Percentiles rank a stretch among this genome's conserved stretches.
Conservation (phyloP, 2,888 invertebrate genomes). For the Drosophila mulleri region DNA sequence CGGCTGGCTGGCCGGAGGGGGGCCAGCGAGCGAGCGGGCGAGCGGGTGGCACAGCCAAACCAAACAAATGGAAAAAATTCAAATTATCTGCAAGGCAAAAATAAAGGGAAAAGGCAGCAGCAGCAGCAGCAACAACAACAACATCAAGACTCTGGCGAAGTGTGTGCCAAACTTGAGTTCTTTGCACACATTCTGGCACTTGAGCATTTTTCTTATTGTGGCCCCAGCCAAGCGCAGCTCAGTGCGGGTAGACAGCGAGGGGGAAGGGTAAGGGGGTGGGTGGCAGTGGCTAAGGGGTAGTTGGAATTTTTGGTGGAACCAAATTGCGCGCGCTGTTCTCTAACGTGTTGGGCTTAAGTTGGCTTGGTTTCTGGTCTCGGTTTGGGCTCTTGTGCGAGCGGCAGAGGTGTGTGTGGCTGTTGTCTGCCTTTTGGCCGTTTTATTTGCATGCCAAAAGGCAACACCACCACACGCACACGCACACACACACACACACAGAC, state of each 20-base stretch:
- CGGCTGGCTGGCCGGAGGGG: neutral
- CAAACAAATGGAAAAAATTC: constrained; percentile 78
- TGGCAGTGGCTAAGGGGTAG: constrained; percentile 13
- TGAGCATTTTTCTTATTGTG: constrained; percentile 77
- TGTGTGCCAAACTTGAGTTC: constrained; percentile 77
- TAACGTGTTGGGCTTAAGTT: constrained; percentile 80
- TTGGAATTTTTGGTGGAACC: constrained; percentile 60
- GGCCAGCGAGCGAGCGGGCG: neutral
- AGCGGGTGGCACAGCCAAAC: constrained; percentile 49
- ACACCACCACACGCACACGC: constrained; percentile 40
- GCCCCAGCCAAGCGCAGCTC: constrained; percentile 29
- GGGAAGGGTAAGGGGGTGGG: neutral
- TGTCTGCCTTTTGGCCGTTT: constrained; percentile 55
- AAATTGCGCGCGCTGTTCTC: constrained; percentile 74
- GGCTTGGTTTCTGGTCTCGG: constrained; percentile 73
- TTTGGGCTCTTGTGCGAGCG: constrained; percentile 29
- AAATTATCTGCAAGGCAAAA: constrained; percentile 72
- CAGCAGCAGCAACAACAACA: neutral
- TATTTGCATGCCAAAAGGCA: constrained; percentile 79
- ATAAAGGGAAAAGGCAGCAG: constrained; percentile 31
- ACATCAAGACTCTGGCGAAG: constrained; percentile 33
- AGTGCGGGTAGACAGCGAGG: neutral
- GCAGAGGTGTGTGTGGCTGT: neutral
- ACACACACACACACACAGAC: constrained; percentile 30
- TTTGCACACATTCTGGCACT: constrained; percentile 80